Conservation (phyloP, 2,888 invertebrate genomes). For the Philhelius pedissequus region DNA sequence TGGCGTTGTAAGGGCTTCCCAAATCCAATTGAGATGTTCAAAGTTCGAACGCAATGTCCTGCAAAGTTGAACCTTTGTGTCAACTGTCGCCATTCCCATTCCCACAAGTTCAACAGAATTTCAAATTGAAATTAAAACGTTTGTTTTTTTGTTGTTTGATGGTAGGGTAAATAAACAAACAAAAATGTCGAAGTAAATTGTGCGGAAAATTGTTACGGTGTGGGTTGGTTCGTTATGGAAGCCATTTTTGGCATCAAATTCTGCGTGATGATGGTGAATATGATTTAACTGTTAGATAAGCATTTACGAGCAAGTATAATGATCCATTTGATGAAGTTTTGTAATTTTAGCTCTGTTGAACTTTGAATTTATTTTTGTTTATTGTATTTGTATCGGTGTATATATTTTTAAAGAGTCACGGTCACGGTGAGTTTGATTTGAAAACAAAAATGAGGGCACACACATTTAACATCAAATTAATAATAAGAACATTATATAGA, state of each 20-base stretch:
- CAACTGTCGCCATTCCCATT: neutral
- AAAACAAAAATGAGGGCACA: neutral
- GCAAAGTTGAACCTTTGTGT: neutral
- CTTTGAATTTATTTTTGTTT: neutral
- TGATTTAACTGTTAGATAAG: constrained; percentile 38
- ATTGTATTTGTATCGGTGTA: too few relatives aligned
- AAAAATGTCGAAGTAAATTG: constrained; percentile 39
- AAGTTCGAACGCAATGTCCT: constrained; percentile 23
- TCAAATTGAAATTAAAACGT: neutral
- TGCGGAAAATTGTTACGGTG: constrained; percentile 40
- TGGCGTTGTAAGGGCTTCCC: neutral
- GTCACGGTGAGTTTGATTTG: constrained; percentile 8
- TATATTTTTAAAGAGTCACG: too few relatives aligned
- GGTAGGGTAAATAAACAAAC: neutral
- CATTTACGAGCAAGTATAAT: constrained; percentile 12
- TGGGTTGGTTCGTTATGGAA: neutral
- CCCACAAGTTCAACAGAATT: constrained; percentile 34
- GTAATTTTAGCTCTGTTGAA: constrained; percentile 8
- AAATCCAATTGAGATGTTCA: constrained; percentile 16
- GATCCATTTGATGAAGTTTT: neutral
- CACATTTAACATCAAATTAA: neutral
- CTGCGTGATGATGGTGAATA: constrained; percentile 16
- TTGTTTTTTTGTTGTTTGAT: neutral
- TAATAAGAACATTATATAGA: neutral
- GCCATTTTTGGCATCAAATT: constrained; percentile 10